phyloP scores from a whole-genome alignment of 2,888 invertebrate species.

The Microplitis deprimator region DNA sequence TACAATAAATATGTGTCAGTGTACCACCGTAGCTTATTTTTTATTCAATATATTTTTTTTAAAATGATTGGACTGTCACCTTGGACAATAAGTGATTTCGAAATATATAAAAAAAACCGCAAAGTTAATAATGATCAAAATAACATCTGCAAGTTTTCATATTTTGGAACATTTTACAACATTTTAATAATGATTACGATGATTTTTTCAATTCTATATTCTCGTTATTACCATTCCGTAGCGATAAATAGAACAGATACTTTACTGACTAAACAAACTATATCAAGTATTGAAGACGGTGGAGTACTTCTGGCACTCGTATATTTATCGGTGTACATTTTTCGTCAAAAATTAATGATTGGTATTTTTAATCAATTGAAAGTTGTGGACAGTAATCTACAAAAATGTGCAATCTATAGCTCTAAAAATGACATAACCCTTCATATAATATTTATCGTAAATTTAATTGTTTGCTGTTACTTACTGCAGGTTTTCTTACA shows the following conservation, averaged over 20 bases:
- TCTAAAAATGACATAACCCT: neutral
- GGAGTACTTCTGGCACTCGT: neutral
- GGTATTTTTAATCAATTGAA: neutral
- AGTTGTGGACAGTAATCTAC: neutral
- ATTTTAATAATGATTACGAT: neutral
- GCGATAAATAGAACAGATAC: too few relatives aligned
- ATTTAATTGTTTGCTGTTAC: neutral
- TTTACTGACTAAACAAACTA: neutral
- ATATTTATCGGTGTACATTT: too few relatives aligned
- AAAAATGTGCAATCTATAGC: neutral
- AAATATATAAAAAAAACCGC: neutral
- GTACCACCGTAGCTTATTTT: neutral
- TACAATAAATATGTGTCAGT: neutral
- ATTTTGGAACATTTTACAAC: neutral
- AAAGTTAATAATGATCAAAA: neutral
- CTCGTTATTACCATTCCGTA: fast-evolving
- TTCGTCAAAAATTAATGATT: neutral
- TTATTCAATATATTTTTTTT: neutral
- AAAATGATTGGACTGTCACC: neutral
- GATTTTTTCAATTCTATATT: neutral
- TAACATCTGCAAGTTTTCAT: neutral
- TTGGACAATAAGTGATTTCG: neutral
- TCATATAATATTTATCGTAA: neutral
- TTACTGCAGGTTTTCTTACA: too few relatives aligned
- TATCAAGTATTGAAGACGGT: neutral